Base-by-base conservation (phyloP, 1,140 invertebrate genomes). In the Drosophila elegans region DNA sequence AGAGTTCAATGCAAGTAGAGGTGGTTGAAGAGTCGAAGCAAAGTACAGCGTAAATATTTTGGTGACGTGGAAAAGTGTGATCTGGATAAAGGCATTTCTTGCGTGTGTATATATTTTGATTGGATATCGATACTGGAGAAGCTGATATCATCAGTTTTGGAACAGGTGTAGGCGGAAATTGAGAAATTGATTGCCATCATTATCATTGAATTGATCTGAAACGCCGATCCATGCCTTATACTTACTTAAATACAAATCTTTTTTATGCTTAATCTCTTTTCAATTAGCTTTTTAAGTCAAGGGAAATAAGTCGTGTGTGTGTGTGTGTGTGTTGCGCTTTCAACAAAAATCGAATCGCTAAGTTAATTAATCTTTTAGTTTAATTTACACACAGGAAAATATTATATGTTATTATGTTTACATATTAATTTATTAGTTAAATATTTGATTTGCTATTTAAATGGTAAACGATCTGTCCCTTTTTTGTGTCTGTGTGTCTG, bases 371-470 rank as follows among this genome's bases (percentile, higher is more conserved):
- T 46, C 13, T 21, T 45, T 25, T 38, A 68, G 66, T 69, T 67
- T 62, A 69, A 69, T 68, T 39, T 54, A 69, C 63, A 69, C 49
- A 42, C 48, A 68, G 64, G 27, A 55, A 69, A 56, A 71, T 41
- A 55, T 66, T 56, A 69, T 36, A 52, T n/a, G 64, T 55, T 68
- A 55, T 68, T 39, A 69, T 29, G 64, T 68, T 44, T 55, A 69
- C 64, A 69, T 46, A 41, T 39, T 72, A 74, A 39, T 74, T 71
- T 39, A 74, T 51, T 54, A 62, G 51, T 61, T 75, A 66, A 63
- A 59, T 78, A 76, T 78, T 78, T 64, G 46, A 76, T 78, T 77
- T 78, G 75, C 63, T 86, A 82, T 76, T 86, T 89, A 77, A 78
- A 60, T 80, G 73, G 45, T 68, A 74, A 74, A 72, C 66, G 48